Conservation (phyloP, 2,113 vertebrate genomes). For the Saccopteryx bilineata region DNA sequence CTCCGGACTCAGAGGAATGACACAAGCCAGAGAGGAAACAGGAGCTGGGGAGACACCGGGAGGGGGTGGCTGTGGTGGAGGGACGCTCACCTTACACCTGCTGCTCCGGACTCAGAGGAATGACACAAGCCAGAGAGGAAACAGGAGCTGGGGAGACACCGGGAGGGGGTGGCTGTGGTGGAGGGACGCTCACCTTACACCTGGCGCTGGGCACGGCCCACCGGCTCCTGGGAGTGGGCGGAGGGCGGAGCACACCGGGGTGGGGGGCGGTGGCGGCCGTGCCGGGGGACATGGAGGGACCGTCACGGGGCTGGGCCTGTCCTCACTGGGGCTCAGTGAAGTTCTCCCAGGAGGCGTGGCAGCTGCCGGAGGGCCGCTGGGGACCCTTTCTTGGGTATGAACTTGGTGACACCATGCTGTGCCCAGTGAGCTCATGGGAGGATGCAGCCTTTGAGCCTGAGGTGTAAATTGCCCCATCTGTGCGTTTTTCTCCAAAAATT, state of each 20-base stretch:
- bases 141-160: fast-evolving
- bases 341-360: not conserved
- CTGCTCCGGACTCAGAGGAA: fast-evolving
- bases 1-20: fast-evolving
- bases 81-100: not conserved
- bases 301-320: fast-evolving
- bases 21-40: fast-evolving
- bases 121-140: fast-evolving
- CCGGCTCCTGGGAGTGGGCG: not conserved
- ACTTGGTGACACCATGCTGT: fast-evolving
- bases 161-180: not conserved
- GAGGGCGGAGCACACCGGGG: fast-evolving
- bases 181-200: not conserved
- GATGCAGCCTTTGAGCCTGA: fast-evolving
- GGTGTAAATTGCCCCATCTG: fast-evolving
- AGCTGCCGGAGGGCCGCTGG: not conserved
- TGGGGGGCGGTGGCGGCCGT: fast-evolving
- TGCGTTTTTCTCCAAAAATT: not conserved
- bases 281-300: not conserved
- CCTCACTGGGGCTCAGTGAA: not conserved
- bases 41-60: not conserved
- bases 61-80: not conserved
- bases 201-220: not conserved
- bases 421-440: fast-evolving
- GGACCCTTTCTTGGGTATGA: not conserved